Conservation (phyloP, 2,888 invertebrate species). For the Artemia sinica region DNA sequence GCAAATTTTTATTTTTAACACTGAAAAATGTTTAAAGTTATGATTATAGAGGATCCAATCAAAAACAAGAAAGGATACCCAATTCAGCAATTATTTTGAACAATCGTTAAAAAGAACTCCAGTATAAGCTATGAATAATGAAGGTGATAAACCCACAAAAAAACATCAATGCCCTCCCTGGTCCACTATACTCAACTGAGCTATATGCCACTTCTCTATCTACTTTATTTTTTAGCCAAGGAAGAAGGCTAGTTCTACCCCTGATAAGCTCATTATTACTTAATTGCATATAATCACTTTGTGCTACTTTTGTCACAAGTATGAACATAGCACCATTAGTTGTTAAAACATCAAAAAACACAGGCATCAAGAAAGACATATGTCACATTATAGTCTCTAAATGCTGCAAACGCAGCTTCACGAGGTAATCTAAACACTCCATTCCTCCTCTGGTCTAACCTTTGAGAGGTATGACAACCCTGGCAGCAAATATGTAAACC, state of each 20-base stretch:
- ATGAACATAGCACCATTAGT: conserved; percentile 34
- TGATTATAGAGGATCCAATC: no score
- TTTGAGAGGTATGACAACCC: conserved; percentile 37
- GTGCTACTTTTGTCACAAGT: conserved; percentile 34
- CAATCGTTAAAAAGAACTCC: no score
- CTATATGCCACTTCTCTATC: background rate
- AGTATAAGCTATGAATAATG: no score
- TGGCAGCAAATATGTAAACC: conserved; percentile 35
- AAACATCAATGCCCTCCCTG: background rate
- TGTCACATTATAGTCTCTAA: conserved; percentile 32
- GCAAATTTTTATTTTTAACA: no score
- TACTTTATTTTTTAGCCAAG: background rate
- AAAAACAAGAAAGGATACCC: no score
- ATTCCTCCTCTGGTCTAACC: conserved; percentile 31
- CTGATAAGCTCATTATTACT: conserved; percentile 20
- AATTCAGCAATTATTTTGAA: no score
- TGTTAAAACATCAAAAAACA: conserved; percentile 40
- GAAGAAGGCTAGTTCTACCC: background rate
- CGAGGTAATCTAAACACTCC: conserved; percentile 27
- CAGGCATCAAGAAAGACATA: conserved; percentile 41
- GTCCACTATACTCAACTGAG: conserved; percentile 2
- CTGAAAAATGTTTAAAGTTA: no score
- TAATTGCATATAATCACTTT: conserved; percentile 29
- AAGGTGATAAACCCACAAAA: background rate
- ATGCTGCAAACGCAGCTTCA: conserved; percentile 30